Evolutionary conservation across 2,113 vertebrate genomes (phyloP).

Genomic region (Forbesichthys papilliferus): DNA sequence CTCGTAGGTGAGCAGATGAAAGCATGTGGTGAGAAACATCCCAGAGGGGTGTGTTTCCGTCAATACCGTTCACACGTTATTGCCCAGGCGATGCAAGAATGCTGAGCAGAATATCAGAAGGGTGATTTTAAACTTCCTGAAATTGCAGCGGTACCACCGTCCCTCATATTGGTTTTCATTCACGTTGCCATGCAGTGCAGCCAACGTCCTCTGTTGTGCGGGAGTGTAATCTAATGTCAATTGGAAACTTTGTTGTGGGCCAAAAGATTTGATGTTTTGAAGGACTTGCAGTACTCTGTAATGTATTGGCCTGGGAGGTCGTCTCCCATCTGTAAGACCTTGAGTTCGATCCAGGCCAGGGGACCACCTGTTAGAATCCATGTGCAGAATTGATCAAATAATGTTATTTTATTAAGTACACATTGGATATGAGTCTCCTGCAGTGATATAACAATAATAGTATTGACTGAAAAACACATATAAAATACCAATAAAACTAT

Average conservation of each 20-base stretch:
- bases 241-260: neutral
- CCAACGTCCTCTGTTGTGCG: neutral
- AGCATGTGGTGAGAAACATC: constrained; percentile 24
- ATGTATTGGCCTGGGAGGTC: no score
- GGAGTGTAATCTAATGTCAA: neutral
- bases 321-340: no score
- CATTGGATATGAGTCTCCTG: no score
- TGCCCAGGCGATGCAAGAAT: constrained; percentile 2
- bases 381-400: no score
- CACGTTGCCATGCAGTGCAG: neutral
- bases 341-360: no score
- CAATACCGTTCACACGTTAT: constrained; percentile 7
- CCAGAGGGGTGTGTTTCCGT: constrained; percentile 23
- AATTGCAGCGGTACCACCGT: neutral
- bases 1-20: constrained; percentile 40
- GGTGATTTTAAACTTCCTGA: no score
- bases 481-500: no score
- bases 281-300: neutral
- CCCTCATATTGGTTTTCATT: neutral
- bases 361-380: no score
- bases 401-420: no score
- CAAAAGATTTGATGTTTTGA: neutral
- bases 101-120: neutral
- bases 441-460: no score
- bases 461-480: no score